These are phyloP conservation scores for Boleophthalmus pectinirostris DNA, from an alignment of 2,113 vertebrate genomes.

Conservation along the genomic window DNA sequence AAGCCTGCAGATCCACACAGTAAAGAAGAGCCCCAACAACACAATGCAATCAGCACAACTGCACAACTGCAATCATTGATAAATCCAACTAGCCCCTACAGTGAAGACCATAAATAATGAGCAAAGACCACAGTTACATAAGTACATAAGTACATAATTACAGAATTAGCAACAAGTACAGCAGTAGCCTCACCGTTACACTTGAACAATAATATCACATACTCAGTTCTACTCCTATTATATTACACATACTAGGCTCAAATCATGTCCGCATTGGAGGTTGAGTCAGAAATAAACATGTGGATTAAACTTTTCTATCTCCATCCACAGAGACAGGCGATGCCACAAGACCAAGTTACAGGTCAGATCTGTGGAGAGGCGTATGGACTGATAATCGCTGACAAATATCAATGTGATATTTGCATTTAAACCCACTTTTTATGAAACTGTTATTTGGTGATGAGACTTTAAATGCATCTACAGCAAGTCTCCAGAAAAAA, in stretches of 20 bases:
- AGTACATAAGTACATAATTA: not conserved
- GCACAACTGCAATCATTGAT: slow-evolving; percentile 35
- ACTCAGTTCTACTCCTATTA: not conserved
- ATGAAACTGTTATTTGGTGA: too few species aligned
- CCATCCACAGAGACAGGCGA: too few species aligned
- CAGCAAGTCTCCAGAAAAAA: too few species aligned
- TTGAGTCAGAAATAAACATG: too few species aligned
- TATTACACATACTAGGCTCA: not conserved
- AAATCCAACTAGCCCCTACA: slow-evolving; percentile 46
- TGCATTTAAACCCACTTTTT: too few species aligned
- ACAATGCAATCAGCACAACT: too few species aligned
- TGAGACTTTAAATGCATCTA: too few species aligned
- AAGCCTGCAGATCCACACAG: slow-evolving; percentile 14
- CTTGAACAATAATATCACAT: not conserved
- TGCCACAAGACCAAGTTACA: too few species aligned
- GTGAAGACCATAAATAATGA: slow-evolving; percentile 43
- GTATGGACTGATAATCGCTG: too few species aligned
- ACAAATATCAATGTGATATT: too few species aligned
- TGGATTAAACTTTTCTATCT: too few species aligned
- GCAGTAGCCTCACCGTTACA: slow-evolving; percentile 1
- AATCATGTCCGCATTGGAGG: not conserved
- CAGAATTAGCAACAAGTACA: slow-evolving; percentile 40
- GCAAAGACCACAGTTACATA: slow-evolving; percentile 29
- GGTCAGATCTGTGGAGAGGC: too few species aligned
- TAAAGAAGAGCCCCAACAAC: not conserved